Evolutionary conservation across 2,797 vertebrate species (phyloP).

Genomic region (Dendrocincla fuliginosa): DNA sequence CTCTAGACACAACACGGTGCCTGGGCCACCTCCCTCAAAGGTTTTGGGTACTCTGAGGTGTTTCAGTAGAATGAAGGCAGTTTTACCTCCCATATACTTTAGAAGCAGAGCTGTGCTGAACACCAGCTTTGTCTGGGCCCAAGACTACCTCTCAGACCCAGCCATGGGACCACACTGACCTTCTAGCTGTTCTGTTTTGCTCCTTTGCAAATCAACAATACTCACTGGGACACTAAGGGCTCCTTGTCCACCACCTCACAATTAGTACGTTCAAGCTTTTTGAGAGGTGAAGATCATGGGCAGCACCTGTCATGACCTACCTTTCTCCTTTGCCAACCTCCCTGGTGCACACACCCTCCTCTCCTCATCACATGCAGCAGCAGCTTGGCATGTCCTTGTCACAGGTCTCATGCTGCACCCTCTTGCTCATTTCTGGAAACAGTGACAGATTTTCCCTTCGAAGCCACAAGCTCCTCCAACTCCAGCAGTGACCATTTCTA

Average conservation of each 20-base stretch:
- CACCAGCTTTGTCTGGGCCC: fast-evolving
- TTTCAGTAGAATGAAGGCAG: background rate
- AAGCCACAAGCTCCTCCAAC: background rate
- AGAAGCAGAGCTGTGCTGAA: background rate
- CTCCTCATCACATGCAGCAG: background rate
- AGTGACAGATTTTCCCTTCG: background rate
- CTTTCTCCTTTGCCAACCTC: background rate
- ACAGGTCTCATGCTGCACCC: background rate
- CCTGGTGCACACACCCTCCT: background rate
- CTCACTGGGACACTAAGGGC: background rate
- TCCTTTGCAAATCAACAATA: background rate
- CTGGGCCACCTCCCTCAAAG: background rate
- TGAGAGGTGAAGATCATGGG: background rate
- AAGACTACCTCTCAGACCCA: background rate
- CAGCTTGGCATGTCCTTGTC: background rate
- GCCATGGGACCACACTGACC: background rate
- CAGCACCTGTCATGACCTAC: background rate
- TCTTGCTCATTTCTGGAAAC: background rate
- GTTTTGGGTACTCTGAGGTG: background rate
- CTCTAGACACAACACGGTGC: background rate
- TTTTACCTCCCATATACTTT: background rate
- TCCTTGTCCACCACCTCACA: background rate
- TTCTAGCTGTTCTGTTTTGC: background rate
- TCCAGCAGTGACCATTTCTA: background rate
- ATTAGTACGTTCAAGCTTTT: background rate